Base-by-base conservation (phyloP, 1,140 invertebrate species). In the Cyrtorhinus lividipennis region DNA sequence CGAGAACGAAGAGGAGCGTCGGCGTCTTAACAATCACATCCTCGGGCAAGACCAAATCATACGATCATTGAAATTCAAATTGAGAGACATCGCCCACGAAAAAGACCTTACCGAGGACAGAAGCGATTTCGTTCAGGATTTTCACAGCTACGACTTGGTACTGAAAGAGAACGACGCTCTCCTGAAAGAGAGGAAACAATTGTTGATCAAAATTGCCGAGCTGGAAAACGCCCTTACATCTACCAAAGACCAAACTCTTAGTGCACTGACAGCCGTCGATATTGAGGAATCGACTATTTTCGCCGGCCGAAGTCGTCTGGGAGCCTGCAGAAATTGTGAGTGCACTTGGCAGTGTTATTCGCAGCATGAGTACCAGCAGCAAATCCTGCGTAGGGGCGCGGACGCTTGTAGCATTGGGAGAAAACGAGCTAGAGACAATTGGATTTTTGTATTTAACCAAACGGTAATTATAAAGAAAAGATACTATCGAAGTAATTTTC, bases 1-100 rank as follows among this genome's bases (percentile, higher is more conserved):
- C 24, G 20, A 65, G 59, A 56, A 62, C 24, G 64, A 63, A 38
- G 53, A 63, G 44, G 62, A 63, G 25, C 26, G 25, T 20, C 15
- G 24, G 12, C 15, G 24, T 38, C 27, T 63, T n/a, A 24, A 63
- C n/a, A 46, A 57, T 20, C 38, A 8, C n/a, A 26, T 63, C n/a
- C 30, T 27, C 1, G 46, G 26, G 24, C 24, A 62, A 59, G 56
- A 65, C 12, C 18, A 65, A 26, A 59, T 65, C 2, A 65, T 59
- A n/a, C 13, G 22, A n/a, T 18, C 24, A 5, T 30, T 59, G n/a
- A 59, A 59, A 30, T 30, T 22, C 24, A 26, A 59, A 30, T 59
- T 59, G 25, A 59, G 38, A 8, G 24, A 27, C 8, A 22, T 25
- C 10, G 2, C 58, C 26, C 20, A 15, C 48, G 48, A 53, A 12